These are phyloP conservation scores for Eudorcas thomsonii DNA, from an alignment of 2,113 vertebrate genomes.

Conservation along the genomic window DNA sequence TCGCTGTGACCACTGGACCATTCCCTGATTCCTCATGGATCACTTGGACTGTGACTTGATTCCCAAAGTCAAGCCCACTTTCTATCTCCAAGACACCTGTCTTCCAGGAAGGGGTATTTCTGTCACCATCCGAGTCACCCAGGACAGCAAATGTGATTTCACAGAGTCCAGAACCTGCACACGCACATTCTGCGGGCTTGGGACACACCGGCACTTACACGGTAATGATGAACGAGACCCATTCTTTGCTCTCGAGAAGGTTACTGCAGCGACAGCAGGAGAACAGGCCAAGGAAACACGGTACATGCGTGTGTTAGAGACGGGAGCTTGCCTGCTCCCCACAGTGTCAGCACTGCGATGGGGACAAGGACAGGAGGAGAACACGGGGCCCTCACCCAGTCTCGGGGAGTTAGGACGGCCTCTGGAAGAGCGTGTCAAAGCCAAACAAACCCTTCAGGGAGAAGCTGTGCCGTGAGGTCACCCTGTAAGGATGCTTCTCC, in stretches of 20 bases:
- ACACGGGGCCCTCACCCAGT: background rate
- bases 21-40: background rate
- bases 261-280: background rate
- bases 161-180: background rate
- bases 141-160: background rate
- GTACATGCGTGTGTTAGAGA: background rate
- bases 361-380: background rate
- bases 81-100: background rate
- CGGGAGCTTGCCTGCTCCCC: background rate
- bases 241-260: background rate
- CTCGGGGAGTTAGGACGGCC: background rate
- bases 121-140: background rate
- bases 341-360: too few species aligned
- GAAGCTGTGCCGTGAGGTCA: background rate
- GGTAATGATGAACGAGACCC: background rate
- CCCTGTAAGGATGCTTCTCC: background rate
- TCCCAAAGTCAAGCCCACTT: background rate
- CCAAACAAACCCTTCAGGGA: background rate
- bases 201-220: background rate
- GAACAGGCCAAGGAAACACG: background rate
- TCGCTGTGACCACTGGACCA: background rate
- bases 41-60: background rate
- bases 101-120: background rate
- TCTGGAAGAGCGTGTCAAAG: background rate
- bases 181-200: background rate